Evolutionary conservation across 2,888 invertebrate genomes (phyloP), one percentile per base, ranked within the genome.

Genomic region (Oligia fasciuncula): DNA sequence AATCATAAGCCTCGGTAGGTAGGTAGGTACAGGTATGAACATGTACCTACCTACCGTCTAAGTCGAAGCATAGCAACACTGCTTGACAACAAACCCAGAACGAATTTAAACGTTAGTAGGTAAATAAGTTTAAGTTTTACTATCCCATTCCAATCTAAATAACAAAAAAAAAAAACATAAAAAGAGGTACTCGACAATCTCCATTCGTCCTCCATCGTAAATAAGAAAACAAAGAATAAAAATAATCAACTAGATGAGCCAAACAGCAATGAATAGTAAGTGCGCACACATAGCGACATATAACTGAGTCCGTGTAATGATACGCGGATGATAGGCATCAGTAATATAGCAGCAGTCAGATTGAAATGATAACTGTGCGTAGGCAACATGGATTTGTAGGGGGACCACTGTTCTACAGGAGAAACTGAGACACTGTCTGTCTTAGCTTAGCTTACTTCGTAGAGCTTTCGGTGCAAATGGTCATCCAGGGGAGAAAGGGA

Each of bases 271-370:
- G 82, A 85, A 85, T 87, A 85, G 75, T 85, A 80, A 85, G 43
- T 49, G 17, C 54, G 51, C 62, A 49, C 73, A 75, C 85, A 77
- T 80, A 88, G 79, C 67, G 72, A 70, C 74, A 23, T 76, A 62
- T 81, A 79, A 78, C 78, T 46, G 60, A 77, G 73, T 81, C 63
- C 71, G 60, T 81, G 85, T 90, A 90, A 89, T 85, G 83, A 89
- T 87, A 89, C 81, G 80, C 77, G 83, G 62, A 86, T 89, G 91
- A 89, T 86, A 88, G 51, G 84, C 84, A 86, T 86, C 88, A 89
- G 87, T 87, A 85, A 88, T 84, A 86, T 88, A 85, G 88, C 72
- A 78, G 70, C 79, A 79, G 83, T 78, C 68, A 88, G 88, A 89
- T 89, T 67, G 70, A 81, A 68, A 76, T 86, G 75, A 85, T 85